Base-by-base conservation (phyloP, 2,888 invertebrate genomes). In the Machimus rusticus region DNA sequence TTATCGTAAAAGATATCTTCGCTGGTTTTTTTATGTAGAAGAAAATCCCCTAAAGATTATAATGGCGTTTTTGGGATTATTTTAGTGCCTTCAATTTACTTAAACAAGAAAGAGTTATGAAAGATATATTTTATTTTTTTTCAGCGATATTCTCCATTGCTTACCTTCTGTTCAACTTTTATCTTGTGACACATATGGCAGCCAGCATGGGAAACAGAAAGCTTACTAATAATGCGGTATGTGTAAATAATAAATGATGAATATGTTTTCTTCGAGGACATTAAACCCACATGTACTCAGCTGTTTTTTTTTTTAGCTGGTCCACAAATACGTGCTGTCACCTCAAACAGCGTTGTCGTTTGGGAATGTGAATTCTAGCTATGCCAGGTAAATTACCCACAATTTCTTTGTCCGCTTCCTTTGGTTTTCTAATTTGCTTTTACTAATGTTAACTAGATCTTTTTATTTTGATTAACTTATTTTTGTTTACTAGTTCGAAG, bases 81-180 rank as follows among this genome's bases (percentile, higher is more conserved):
- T 39, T 39, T 12, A 39, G 2, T 39, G 39, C 0, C 2, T 12
- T 12, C 39, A 39, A 12, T 39, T 39, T 39, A 39, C 2, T 6
- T 39, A 39, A 39, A 12, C 9, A 8, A 39, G 39, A 39, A 39
- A 6, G 43, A 43, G 12, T 46, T 3, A 46, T 16, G 2, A 8
- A 46, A 46, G 4, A 46, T 78, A 37, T 12, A 51, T 37, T 87
- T 87, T 87, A n/a, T 57, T 37, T 87, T 74, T 34, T 90, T 90
- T 46, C 89, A 93, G 92, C 94, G 31, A 90, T 96, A 76, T 94
- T 95, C 89, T 94, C 95, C 9, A 90, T 95, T 82, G 91, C 95
- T 43, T 98, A 98, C 92, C 91, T 97, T 74, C 89, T 94, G 1
- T 96, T 97, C 92, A 95, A 96, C 90, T 89, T 94, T 12, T 97